A percentile compares a stretch with the other conserved stretches of the same genome.
These are phyloP conservation scores for Brachirus orientalis DNA, from an alignment of 2,113 vertebrate genomes.

Conservation along the genomic window DNA sequence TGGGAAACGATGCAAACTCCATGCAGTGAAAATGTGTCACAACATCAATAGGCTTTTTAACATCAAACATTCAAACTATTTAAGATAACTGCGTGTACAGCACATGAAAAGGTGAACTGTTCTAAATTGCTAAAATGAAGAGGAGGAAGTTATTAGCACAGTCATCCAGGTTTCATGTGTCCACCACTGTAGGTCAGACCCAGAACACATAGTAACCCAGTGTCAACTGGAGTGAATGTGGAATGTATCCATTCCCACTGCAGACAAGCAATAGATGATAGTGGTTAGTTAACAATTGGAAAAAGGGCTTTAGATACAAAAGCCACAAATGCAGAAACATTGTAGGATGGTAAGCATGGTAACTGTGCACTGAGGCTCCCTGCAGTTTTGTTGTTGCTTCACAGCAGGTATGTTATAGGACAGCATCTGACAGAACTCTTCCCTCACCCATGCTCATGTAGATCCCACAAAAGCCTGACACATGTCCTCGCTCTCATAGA, in stretches of 20 bases:
- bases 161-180: too few species aligned
- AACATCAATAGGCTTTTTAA: too few species aligned
- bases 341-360: constrained; percentile 20
- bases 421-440: constrained; percentile 19
- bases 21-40: too few species aligned
- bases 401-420: constrained; percentile 11
- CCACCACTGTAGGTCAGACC: too few species aligned
- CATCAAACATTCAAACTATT: too few species aligned
- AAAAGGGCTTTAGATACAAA: background rate
- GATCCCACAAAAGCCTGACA: background rate
- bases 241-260: background rate
- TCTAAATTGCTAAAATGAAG: too few species aligned
- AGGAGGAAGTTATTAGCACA: too few species aligned
- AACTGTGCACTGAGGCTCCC: constrained; percentile 34
- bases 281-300: background rate
- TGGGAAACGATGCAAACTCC: too few species aligned
- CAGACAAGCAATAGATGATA: background rate
- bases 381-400: background rate
- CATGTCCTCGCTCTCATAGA: constrained; percentile 29
- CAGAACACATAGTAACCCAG: too few species aligned
- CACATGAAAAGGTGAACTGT: too few species aligned
- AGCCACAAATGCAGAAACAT: constrained; percentile 10
- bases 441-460: constrained; percentile 43
- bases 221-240: background rate
- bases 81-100: too few species aligned